Evolutionary conservation across 2,888 invertebrate genomes (phyloP).

Genomic region (Bellardia pandia): DNA sequence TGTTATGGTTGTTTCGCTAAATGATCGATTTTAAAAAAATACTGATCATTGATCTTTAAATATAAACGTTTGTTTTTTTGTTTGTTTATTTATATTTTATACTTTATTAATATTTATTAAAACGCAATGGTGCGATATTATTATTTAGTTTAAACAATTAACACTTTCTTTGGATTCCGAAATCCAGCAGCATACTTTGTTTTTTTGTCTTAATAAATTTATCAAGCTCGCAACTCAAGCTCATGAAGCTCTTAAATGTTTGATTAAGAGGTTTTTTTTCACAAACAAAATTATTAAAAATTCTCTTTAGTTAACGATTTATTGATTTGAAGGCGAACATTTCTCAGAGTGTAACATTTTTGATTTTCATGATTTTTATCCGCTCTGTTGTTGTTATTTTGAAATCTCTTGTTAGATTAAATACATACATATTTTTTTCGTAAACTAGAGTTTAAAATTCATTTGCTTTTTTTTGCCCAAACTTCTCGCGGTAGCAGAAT

Average conservation of each 20-base stretch:
- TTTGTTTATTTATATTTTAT: slow-evolving; percentile 5
- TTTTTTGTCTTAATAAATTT: slow-evolving; percentile 6
- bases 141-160: slow-evolving; percentile 53
- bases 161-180: slow-evolving; percentile 40
- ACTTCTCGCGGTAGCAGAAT: slow-evolving; percentile 23
- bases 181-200: not conserved
- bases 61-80: slow-evolving; percentile 23
- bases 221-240: not conserved
- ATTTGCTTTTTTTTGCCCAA: slow-evolving; percentile 7
- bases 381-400: slow-evolving; percentile 50
- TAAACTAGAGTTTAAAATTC: slow-evolving; percentile 49
- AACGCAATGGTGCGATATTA: slow-evolving; percentile 29
- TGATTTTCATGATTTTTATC: slow-evolving; percentile 18
- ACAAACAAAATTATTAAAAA: not conserved
- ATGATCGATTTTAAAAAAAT: slow-evolving; percentile 54
- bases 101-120: slow-evolving; percentile 12
- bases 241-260: slow-evolving; percentile 43
- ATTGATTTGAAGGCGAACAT: slow-evolving; percentile 8
- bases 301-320: slow-evolving; percentile 20
- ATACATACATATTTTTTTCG: not conserved
- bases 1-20: slow-evolving; percentile 25
- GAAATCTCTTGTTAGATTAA: slow-evolving; percentile 61
- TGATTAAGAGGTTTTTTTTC: slow-evolving; percentile 28
- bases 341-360: slow-evolving; percentile 33
- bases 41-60: slow-evolving; percentile 59